Evolutionary conservation across 64 coral and sea anemone species (phyloP).

Genomic region (Pachyseris speciosa): DNA sequence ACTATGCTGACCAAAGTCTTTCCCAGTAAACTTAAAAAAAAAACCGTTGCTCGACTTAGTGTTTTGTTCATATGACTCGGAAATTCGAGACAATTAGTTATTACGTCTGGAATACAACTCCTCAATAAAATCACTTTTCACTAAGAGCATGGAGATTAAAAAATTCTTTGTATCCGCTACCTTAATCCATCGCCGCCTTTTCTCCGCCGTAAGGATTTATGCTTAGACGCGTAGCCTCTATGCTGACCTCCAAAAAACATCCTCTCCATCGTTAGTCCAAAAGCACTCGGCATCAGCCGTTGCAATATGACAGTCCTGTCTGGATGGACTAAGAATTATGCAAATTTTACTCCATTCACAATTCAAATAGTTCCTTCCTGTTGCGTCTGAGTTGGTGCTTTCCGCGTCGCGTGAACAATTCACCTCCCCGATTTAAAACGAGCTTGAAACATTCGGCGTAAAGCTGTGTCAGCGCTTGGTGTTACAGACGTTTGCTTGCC

Average conservation of each 20-base stretch:
- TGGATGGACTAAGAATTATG: not conserved
- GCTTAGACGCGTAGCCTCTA: not conserved
- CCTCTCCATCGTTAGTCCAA: not conserved
- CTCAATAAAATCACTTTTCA: not conserved
- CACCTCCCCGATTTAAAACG: not conserved
- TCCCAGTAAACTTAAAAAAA: not conserved
- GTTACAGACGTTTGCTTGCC: not conserved
- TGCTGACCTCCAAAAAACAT: not conserved
- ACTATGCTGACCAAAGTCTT: not conserved
- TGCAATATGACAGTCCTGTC: constrained; percentile 2
- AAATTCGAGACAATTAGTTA: constrained; percentile 13
- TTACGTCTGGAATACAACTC: not conserved
- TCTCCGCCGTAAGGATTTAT: not conserved
- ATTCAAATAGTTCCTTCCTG: constrained; percentile 29
- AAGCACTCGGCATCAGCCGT: not conserved
- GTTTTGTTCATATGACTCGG: not conserved
- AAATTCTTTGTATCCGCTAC: not conserved
- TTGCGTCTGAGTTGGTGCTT: not conserved
- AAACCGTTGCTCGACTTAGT: not conserved
- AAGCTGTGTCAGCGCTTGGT: not conserved
- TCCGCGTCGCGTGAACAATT: not conserved
- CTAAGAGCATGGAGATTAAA: not conserved
- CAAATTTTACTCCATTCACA: not conserved
- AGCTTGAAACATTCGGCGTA: not conserved
- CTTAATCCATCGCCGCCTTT: not conserved